These are phyloP conservation scores for Plectropomus leopardus DNA, from an alignment of 2,113 vertebrate genomes.

Conservation along the genomic window DNA sequence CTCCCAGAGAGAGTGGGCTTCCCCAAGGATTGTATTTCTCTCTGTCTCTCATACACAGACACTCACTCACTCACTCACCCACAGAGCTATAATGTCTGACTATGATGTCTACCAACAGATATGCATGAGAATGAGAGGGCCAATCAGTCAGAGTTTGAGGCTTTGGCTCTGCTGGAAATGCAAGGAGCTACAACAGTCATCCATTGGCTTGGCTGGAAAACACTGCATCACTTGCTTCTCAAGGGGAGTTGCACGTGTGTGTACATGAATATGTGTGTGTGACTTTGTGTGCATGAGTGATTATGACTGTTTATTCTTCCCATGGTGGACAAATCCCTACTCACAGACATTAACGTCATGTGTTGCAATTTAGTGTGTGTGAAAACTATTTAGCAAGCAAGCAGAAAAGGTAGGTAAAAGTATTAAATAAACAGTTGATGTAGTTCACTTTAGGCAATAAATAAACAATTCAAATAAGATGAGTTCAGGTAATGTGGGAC, in stretches of 20 bases:
- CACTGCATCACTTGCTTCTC: constrained; percentile 48
- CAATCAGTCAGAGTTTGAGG: neutral
- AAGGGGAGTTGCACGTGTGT: neutral
- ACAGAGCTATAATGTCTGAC: constrained; percentile 45
- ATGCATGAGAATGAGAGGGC: constrained; percentile 60
- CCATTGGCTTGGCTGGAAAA: constrained; percentile 48
- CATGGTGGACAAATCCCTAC: neutral
- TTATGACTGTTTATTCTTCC: constrained; percentile 12
- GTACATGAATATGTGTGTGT: neutral
- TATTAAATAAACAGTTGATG: no score
- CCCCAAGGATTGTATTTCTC: constrained; percentile 66
- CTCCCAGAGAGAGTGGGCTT: constrained; percentile 66
- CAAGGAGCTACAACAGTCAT: constrained; percentile 27
- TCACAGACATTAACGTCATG: neutral
- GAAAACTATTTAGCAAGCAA: neutral
- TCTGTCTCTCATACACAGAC: constrained; percentile 44
- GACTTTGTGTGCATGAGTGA: neutral
- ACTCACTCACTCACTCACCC: constrained; percentile 22
- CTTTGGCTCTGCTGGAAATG: constrained; percentile 17
- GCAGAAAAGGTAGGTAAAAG: neutral
- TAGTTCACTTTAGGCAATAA: neutral
- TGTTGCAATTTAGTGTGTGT: neutral
- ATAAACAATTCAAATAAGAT: neutral
- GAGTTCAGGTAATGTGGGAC: no score
- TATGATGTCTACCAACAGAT: constrained; percentile 59